phyloP scores from a whole-genome alignment of 2,113 vertebrate genomes.

The Hypomesus transpacificus region DNA sequence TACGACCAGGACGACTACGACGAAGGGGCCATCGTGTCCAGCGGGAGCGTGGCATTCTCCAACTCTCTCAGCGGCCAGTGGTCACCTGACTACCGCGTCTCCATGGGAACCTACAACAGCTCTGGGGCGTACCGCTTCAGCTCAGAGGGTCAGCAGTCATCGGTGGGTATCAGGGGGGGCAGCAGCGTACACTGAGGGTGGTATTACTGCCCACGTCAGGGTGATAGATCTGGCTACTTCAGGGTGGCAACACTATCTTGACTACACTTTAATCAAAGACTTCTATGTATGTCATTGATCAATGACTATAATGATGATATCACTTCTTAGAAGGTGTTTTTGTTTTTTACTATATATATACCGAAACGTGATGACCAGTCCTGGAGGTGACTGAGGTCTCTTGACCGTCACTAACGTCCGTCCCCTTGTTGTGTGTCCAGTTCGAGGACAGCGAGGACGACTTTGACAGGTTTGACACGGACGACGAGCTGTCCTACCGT shows the following conservation, averaged over 20 bases:
- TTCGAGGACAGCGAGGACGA: constrained; percentile 98
- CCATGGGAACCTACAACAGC: constrained; percentile 89
- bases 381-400: too few relatives aligned
- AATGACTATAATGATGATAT: too few relatives aligned
- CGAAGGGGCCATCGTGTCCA: constrained; percentile 83
- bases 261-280: too few relatives aligned
- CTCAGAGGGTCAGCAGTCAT: constrained; percentile 94
- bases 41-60: constrained; percentile 86
- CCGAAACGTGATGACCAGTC: too few relatives aligned
- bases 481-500: constrained; percentile 88
- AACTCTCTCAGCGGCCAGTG: constrained; percentile 83
- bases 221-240: not conserved
- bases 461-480: constrained; percentile 91
- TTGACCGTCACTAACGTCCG: too few relatives aligned
- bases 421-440: constrained; percentile 54
- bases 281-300: too few relatives aligned
- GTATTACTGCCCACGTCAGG: not conserved
- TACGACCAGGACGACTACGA: constrained; percentile 89
- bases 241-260: too few relatives aligned
- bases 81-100: constrained; percentile 88
- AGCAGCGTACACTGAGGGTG: not conserved
- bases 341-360: too few relatives aligned
- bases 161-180: constrained; percentile 72
- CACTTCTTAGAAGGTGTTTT: too few relatives aligned
- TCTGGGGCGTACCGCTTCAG: constrained; percentile 90